Evolutionary conservation across 2,113 vertebrate species (phyloP), one percentile per base, ranked within the genome.

Genomic region (Anarhynchus alexandrinus): DNA sequence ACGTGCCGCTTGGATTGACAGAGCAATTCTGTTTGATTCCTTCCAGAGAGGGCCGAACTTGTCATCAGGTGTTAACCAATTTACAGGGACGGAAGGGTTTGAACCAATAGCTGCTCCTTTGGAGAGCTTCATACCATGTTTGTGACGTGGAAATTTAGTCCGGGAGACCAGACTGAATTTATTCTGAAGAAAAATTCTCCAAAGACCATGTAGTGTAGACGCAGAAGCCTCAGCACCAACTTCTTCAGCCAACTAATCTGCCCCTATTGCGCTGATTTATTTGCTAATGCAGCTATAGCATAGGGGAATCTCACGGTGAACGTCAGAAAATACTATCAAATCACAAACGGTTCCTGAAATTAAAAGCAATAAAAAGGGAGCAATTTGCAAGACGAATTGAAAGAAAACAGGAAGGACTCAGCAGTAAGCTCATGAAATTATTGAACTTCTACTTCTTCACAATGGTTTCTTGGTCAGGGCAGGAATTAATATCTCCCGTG

Each of bases 301-400:
- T 5, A 22, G 55, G 59, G 70, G 42, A 84, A 84, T 21, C 30
- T 91, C 54, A 19, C 20, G 19, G 69, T 58, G 65, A 89, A 81
- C 2, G 10, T 78, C 69, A 84, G 45, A 81, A 97, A 84, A 66
- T 49, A 27, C 51, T 51, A 77, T 57, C 64, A 81, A 80, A 81
- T 82, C 79, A 86, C 66, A 92, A 86, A 64, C 5, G 27, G 55
- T 30, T 73, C 76, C 47, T 88, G 38, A 95, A 88, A 96, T 81
- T 55, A 82, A 78, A 94, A 94, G 32, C 64, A 88, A 64, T 92
- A 78, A 71, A 59, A 88, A 83, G 59, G 58, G 36, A 93, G 18
- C 51, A 69, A 54, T 83, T 78, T 84, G 36, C 40, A 77, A 81
- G 27, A 92, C 30, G 13, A 89, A 81, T 59, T 81, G 77, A 64